These are phyloP conservation scores for Philereme transversata DNA, from an alignment of 2,888 invertebrate genomes.

Conservation along the genomic window DNA sequence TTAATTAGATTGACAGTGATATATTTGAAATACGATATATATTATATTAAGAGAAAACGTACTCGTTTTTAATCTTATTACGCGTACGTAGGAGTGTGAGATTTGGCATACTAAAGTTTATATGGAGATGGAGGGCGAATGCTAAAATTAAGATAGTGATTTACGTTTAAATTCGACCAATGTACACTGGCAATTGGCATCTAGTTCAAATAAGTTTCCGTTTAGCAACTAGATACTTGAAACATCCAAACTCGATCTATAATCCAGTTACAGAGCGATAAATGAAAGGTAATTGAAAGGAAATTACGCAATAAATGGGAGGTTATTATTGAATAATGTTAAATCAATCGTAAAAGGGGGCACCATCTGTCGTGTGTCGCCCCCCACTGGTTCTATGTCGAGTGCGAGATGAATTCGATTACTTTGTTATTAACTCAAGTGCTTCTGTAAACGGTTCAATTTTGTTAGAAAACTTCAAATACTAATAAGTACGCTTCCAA, in stretches of 20 bases:
- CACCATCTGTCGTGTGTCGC: slow-evolving; percentile 74
- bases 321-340: slow-evolving; percentile 84
- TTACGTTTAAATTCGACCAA: no score
- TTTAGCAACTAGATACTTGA: slow-evolving; percentile 16
- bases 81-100: no score
- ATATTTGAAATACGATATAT: no score
- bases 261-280: slow-evolving; percentile 78
- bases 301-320: slow-evolving; percentile 83
- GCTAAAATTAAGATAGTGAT: no score
- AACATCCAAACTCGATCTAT: slow-evolving; percentile 42
- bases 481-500: slow-evolving; percentile 2
- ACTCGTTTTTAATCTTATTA: no score
- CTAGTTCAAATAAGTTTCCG: background rate
- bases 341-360: slow-evolving; percentile 77
- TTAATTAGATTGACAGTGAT: no score
- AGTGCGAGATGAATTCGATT: slow-evolving; percentile 52
- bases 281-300: slow-evolving; percentile 82
- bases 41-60: no score
- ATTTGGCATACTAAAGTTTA: no score
- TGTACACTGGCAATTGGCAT: no score
- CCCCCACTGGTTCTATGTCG: slow-evolving; percentile 45
- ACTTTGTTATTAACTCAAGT: slow-evolving; percentile 52
- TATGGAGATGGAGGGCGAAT: no score
- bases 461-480: slow-evolving; percentile 18
- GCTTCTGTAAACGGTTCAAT: slow-evolving; percentile 41